A percentile compares a stretch with the other conserved stretches of the same genome.
Conservation (phyloP, 2,888 invertebrate species). For the Norana najaformis region DNA sequence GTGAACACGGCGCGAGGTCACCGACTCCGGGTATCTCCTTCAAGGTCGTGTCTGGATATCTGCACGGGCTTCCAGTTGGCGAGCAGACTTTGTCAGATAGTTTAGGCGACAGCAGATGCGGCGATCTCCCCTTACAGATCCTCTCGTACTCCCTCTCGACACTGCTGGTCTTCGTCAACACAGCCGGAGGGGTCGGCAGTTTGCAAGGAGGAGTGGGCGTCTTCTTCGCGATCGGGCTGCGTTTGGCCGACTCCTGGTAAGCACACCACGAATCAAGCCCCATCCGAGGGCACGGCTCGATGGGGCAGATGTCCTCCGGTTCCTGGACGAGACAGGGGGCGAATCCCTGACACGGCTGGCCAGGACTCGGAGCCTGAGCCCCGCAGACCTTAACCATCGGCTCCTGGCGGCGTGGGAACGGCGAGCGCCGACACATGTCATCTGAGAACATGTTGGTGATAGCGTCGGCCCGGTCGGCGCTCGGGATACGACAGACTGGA, state of each 20-base stretch:
- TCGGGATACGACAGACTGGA: neutral
- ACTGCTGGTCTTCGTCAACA: neutral
- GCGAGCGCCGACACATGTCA: neutral
- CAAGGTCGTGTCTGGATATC: neutral
- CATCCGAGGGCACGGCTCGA: slow-evolving; percentile 9
- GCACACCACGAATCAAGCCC: slow-evolving; percentile 19
- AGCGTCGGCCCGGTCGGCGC: neutral
- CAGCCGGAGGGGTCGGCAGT: neutral
- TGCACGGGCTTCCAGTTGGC: neutral
- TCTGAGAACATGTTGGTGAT: slow-evolving; percentile 22
- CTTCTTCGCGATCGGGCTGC: neutral
- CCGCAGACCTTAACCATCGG: slow-evolving; percentile 17
- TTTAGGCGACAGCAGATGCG: neutral
- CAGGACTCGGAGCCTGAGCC: neutral
- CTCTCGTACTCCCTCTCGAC: slow-evolving; percentile 17
- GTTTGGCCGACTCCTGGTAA: neutral
- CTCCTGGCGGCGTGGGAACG: neutral
- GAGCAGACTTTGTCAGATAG: neutral
- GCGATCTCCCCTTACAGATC: neutral
- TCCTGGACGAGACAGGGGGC: neutral
- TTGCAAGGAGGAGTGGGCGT: neutral
- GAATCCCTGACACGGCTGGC: slow-evolving; percentile 22
- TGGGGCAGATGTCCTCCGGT: slow-evolving; percentile 20
- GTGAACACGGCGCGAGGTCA: neutral
- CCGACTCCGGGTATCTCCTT: neutral